These are phyloP conservation scores for Acronicta aceris DNA, from an alignment of 2,888 invertebrate genomes.

Conservation along the genomic window DNA sequence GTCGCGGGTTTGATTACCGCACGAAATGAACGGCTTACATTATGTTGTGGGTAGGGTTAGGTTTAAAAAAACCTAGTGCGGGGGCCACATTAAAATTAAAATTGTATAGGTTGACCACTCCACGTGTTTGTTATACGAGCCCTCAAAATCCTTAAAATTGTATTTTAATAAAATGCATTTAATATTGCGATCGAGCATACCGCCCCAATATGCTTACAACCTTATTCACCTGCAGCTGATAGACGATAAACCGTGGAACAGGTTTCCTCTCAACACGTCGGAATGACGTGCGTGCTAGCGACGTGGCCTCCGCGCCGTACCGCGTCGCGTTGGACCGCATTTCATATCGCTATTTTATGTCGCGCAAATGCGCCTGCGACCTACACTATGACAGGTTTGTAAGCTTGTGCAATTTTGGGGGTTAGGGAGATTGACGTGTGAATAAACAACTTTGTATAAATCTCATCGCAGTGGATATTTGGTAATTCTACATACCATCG, in stretches of 20 bases:
- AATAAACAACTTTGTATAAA: background rate
- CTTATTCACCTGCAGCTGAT: conserved; percentile 47
- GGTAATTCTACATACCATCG: too few species aligned
- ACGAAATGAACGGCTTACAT: too few species aligned
- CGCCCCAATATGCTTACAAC: conserved; percentile 12
- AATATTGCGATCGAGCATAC: background rate
- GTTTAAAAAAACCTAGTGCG: too few species aligned
- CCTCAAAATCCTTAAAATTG: too few species aligned
- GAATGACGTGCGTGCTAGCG: conserved; percentile 29
- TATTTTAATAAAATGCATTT: too few species aligned
- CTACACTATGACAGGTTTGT: conserved; percentile 22
- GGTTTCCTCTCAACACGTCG: conserved; percentile 41
- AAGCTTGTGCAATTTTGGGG: conserved; percentile 6
- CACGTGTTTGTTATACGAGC: too few species aligned
- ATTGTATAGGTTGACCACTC: too few species aligned
- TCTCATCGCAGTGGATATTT: background rate
- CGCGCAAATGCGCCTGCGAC: conserved; percentile 41
- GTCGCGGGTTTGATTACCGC: too few species aligned
- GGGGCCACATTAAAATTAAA: too few species aligned
- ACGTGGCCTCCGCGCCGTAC: conserved; percentile 16
- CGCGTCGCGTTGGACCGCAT: conserved; percentile 43
- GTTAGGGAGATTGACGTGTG: conserved; percentile 1
- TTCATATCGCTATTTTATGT: conserved; percentile 42
- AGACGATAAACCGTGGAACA: conserved; percentile 54
- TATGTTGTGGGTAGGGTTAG: too few species aligned